A percentile compares a stretch with the other conserved stretches of the same genome.
Conservation (phyloP, 1,140 invertebrate genomes). For the Cotesia glomerata region DNA sequence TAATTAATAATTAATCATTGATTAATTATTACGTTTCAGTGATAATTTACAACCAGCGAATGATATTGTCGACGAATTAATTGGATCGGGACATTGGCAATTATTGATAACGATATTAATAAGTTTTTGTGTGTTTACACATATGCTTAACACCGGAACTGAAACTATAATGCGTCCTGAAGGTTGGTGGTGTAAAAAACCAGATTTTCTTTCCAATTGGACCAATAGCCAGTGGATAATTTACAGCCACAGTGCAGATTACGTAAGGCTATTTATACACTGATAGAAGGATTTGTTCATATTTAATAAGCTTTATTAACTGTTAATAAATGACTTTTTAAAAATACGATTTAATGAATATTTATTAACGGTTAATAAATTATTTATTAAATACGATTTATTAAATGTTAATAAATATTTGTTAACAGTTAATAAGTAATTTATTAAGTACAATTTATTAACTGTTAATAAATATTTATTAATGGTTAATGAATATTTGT, state of each 20-base stretch:
- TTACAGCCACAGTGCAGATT: conserved; percentile 29
- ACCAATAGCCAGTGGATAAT: conserved; percentile 33
- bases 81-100: conserved; percentile 34
- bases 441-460: too few species aligned
- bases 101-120: conserved; percentile 26
- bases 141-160: conserved; percentile 31
- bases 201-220: conserved; percentile 31
- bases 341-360: too few species aligned
- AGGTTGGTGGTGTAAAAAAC: conserved; percentile 38
- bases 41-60: conserved; percentile 17
- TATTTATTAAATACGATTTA: too few species aligned
- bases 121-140: conserved; percentile 23
- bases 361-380: too few species aligned
- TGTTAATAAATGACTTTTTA: too few species aligned
- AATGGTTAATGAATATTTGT: too few species aligned
- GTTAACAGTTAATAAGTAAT: too few species aligned
- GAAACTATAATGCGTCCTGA: conserved; percentile 26
- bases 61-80: conserved; percentile 31
- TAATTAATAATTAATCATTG: too few species aligned
- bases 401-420: too few species aligned
- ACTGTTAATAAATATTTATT: too few species aligned
- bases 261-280: conserved; percentile 7
- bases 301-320: too few species aligned
- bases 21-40: neutral
- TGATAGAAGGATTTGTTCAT: too few species aligned